Evolutionary conservation across 2,797 vertebrate species (phyloP).

Genomic region (Typhlichthys subterraneus): DNA sequence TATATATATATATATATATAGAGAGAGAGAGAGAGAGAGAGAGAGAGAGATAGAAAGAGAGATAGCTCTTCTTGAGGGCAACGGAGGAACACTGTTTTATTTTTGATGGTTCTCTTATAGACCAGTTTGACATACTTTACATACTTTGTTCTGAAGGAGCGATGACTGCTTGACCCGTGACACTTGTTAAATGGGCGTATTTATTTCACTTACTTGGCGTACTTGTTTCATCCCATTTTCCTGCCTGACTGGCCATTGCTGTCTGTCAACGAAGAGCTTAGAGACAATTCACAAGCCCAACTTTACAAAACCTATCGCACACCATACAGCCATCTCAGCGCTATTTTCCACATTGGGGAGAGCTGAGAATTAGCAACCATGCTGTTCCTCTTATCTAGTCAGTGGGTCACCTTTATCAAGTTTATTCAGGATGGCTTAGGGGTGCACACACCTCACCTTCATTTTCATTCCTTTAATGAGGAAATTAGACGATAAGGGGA

Average conservation of each 20-base stretch:
- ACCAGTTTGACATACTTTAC: too few species aligned
- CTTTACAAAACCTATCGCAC: slow-evolving; percentile 23
- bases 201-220: too few species aligned
- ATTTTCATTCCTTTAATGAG: slow-evolving; percentile 5
- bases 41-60: slow-evolving; percentile 1
- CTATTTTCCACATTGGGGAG: slow-evolving; percentile 30
- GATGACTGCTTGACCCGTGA: slow-evolving; percentile 41
- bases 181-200: too few species aligned
- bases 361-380: slow-evolving; percentile 31
- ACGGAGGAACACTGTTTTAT: too few species aligned
- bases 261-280: slow-evolving; percentile 31
- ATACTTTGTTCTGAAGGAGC: slow-evolving; percentile 2
- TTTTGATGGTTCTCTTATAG: too few species aligned
- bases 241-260: slow-evolving; percentile 52
- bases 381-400: slow-evolving; percentile 29
- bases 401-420: slow-evolving; percentile 38
- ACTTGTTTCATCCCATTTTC: slow-evolving; percentile 51
- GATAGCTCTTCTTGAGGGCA: neutral
- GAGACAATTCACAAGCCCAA: neutral
- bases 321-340: slow-evolving; percentile 33
- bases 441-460: neutral
- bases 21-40: slow-evolving; percentile 1
- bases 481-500: slow-evolving; percentile 8
- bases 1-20: too few species aligned
- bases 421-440: slow-evolving; percentile 7